Evolutionary conservation across 2,797 vertebrate species (phyloP).

Genomic region (Argentina silus): DNA sequence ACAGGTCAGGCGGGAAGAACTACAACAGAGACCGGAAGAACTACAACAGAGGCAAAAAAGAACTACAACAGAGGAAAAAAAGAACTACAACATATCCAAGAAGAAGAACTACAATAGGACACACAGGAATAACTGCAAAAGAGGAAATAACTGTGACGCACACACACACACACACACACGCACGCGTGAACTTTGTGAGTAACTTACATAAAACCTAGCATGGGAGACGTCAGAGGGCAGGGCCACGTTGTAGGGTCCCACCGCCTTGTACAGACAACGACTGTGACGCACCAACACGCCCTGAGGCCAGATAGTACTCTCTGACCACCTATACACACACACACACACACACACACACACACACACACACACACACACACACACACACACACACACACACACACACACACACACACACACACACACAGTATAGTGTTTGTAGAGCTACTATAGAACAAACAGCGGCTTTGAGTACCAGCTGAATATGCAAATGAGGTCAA

Average conservation of each 20-base stretch:
- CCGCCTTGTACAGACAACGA: constrained; percentile 93
- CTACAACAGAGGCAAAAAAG: neutral
- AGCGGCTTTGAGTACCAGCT: neutral
- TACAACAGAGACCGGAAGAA: neutral
- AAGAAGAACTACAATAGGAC: neutral
- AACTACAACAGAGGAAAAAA: neutral
- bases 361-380: neutral
- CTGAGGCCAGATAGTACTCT: constrained; percentile 97
- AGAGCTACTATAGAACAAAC: too few relatives aligned
- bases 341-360: too few relatives aligned
- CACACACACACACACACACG: neutral
- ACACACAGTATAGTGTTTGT: too few relatives aligned
- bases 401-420: too few relatives aligned
- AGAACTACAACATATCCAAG: neutral
- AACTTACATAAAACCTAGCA: constrained; percentile 97
- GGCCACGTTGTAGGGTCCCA: constrained; percentile 95
- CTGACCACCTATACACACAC: constrained; percentile 87
- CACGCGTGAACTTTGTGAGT: neutral
- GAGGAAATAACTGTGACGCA: neutral
- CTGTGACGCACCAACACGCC: constrained; percentile 97
- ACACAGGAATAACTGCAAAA: neutral
- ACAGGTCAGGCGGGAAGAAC: neutral
- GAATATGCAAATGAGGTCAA: neutral
- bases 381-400: too few relatives aligned
- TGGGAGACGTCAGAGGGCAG: constrained; percentile 97